Evolutionary conservation across 2,888 invertebrate genomes (phyloP), one percentile per base, ranked within the genome.

Genomic region (Agrotis exclamationis): DNA sequence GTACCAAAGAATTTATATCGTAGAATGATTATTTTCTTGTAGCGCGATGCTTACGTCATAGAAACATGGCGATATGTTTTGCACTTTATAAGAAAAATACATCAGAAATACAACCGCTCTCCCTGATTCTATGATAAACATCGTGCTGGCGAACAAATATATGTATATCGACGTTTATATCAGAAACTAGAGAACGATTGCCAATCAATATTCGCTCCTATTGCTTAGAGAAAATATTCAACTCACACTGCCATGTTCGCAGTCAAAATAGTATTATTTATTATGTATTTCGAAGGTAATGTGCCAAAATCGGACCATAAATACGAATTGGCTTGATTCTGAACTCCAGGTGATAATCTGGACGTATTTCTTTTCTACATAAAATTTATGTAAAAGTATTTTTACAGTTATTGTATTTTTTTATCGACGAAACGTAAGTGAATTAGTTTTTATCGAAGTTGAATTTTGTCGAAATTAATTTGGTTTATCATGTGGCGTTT

Each of bases 251-350:
- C 85, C 85, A 76, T 77, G 74, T 76, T 81, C 45, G 84, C 85
- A 85, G 85, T 85, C 74, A 81, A 66, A 76, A 85, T 85, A 84
- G 85, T 85, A 85, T 95, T 95, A 93, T 93, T 93, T 91, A 89
- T 89, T 85, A 88, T 87, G 86, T 90, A 87, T 89, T 90, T 86
- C 88, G 87, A 89, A 88, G 89, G 80, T 88, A 83, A 91, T 93
- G 96, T 95, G 95, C 95, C 95, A 96, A 96, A 96, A 92, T 90
- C 85, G 94, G 94, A 95, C 94, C 94, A 94, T 92, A 88, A n/a
- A 63, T 85, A 84, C 88, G 86, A 85, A 88, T 87, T 87, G 88
- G 90, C 91, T 89, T 86, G 84, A 90, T 87, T 86, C 84, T 86
- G 28, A 69, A 88, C 87, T 87, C 86, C 86, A 86, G 88, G 85